phyloP scores from a whole-genome alignment of 2,888 invertebrate species.

The Anthophora plumipes region DNA sequence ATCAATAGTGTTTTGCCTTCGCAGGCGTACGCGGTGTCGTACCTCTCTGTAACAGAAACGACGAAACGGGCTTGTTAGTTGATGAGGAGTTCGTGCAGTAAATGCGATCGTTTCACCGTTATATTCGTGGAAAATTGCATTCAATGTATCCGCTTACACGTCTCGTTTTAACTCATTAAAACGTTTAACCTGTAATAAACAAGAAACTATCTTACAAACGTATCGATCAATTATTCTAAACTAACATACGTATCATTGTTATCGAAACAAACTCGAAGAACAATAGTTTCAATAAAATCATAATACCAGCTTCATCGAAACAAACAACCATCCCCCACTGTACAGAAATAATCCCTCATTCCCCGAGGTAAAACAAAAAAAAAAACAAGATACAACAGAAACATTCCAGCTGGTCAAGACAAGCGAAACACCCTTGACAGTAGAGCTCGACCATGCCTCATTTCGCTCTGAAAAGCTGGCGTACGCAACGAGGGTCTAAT shows the following conservation, averaged over 20 bases:
- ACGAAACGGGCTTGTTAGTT: slow-evolving; percentile 23
- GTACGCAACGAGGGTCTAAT: slow-evolving; percentile 38
- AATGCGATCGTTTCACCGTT: not conserved
- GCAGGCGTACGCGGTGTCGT: slow-evolving; percentile 97
- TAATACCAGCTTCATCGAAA: too few relatives aligned
- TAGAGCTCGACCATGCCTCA: not conserved
- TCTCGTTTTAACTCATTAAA: not conserved
- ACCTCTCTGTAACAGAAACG: slow-evolving; percentile 89
- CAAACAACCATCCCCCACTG: not conserved
- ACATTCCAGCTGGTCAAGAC: slow-evolving; percentile 7
- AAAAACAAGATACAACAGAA: too few relatives aligned
- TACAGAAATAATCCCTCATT: not conserved
- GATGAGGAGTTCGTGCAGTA: not conserved
- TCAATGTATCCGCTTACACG: not conserved
- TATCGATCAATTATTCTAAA: not conserved
- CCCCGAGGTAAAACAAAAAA: not conserved
- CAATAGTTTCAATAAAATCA: too few relatives aligned
- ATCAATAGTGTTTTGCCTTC: slow-evolving; percentile 96
- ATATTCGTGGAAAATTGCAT: not conserved
- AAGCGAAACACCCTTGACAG: not conserved
- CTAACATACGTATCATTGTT: not conserved
- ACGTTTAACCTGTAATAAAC: too few relatives aligned
- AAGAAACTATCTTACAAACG: not conserved
- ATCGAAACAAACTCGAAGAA: not conserved
- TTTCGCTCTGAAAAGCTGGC: slow-evolving; percentile 1